Percentiles rank a stretch among this genome's conserved stretches.
Conservation (phyloP, 2,888 invertebrate species). For the Troides helena region DNA sequence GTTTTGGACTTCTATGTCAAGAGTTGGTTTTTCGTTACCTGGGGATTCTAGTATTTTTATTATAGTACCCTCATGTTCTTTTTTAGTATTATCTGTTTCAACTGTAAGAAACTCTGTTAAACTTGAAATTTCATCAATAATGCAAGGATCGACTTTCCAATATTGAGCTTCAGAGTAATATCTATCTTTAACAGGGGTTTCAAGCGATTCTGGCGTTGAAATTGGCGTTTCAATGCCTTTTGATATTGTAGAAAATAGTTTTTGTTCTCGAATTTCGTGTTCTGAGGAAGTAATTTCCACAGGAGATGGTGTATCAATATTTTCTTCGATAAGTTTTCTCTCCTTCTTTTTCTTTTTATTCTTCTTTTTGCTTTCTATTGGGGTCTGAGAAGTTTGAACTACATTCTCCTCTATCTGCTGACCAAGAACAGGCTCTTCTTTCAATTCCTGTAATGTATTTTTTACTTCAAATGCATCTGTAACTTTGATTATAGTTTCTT, state of each 20-base stretch:
- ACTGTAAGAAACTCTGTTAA: conserved; percentile 54
- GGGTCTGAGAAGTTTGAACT: conserved; percentile 27
- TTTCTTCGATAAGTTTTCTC: conserved; percentile 42
- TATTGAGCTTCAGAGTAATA: conserved; percentile 70
- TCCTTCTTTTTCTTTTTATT: conserved; percentile 63
- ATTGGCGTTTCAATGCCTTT: conserved; percentile 46
- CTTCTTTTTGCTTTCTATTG: conserved; percentile 52
- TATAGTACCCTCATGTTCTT: conserved; percentile 15
- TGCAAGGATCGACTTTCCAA: conserved; percentile 65
- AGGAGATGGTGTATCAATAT: conserved; percentile 37
- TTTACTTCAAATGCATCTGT: conserved; percentile 23
- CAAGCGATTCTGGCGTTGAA: conserved; percentile 65
- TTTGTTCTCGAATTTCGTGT: conserved; percentile 35
- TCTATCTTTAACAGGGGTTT: conserved; percentile 70
- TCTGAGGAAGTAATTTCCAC: conserved; percentile 41
- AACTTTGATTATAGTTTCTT: conserved; percentile 42
- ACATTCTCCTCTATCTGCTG: conserved; percentile 32
- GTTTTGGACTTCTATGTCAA: conserved; percentile 24
- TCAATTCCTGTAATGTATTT: conserved; percentile 24
- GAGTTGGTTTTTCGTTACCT: no score
- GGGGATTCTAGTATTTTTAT: conserved; percentile 22
- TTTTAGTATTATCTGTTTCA: conserved; percentile 39
- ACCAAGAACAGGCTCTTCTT: conserved; percentile 29
- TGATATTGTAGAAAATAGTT: conserved; percentile 20
- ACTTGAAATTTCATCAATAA: conserved; percentile 45